Conservation (phyloP, 2,888 invertebrate genomes). For the Xanthia togata region DNA sequence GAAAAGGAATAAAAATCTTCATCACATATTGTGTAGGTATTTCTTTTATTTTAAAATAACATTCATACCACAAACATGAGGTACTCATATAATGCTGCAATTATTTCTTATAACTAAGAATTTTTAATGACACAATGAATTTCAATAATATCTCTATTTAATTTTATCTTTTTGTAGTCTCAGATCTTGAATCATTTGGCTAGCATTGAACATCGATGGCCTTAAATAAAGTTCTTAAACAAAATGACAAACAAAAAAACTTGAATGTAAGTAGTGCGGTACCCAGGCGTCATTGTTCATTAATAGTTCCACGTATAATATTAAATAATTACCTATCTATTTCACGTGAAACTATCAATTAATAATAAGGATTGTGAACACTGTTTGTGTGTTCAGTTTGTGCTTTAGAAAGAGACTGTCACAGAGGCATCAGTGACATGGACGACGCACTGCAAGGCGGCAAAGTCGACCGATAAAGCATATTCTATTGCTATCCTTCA, state of each 20-base stretch:
- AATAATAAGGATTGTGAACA: too few relatives aligned
- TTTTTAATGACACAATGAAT: neutral
- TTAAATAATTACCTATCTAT: too few relatives aligned
- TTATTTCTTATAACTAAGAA: neutral
- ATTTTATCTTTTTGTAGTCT: neutral
- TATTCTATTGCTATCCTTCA: neutral
- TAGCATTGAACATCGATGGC: neutral
- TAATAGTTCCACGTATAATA: too few relatives aligned
- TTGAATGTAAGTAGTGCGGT: too few relatives aligned
- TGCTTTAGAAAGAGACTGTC: too few relatives aligned
- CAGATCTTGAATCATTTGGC: neutral
- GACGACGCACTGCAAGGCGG: neutral
- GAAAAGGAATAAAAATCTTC: neutral
- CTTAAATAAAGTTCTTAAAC: neutral
- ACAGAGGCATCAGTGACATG: neutral
- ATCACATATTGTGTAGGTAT: neutral
- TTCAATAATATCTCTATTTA: neutral
- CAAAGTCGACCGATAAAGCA: neutral
- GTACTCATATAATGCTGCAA: neutral
- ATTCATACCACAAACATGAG: neutral
- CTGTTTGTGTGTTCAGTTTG: too few relatives aligned
- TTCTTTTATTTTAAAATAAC: conserved; percentile 18
- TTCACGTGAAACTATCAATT: too few relatives aligned
- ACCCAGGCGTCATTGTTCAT: neutral
- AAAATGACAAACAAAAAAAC: neutral